A percentile compares a stretch with the other conserved stretches of the same genome.
These are phyloP conservation scores for Lacanobia wlatinum DNA, from an alignment of 2,888 invertebrate species.

Conservation along the genomic window DNA sequence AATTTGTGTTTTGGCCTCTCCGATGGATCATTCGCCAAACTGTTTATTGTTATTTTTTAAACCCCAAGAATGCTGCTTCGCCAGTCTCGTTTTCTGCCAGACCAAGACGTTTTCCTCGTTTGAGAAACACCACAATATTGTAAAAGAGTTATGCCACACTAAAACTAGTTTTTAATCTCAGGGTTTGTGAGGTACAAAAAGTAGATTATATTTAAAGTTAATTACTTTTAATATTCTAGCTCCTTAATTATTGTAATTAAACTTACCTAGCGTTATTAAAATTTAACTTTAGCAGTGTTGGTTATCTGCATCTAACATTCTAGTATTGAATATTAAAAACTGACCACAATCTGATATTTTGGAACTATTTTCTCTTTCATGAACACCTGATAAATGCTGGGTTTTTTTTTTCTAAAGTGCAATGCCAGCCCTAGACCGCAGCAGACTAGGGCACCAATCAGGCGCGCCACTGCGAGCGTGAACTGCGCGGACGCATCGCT, in stretches of 20 bases:
- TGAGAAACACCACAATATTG: not conserved
- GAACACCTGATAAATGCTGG: not conserved
- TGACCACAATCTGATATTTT: constrained; percentile 1
- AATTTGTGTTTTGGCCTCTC: not conserved
- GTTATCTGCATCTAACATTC: not conserved
- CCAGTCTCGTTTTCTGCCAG: constrained; percentile 9
- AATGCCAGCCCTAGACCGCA: constrained; percentile 67
- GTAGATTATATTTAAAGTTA: constrained; percentile 13
- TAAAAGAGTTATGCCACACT: not conserved
- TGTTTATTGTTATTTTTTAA: constrained; percentile 6
- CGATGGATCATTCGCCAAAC: not conserved
- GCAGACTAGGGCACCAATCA: constrained; percentile 77
- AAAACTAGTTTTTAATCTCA: constrained; percentile 45
- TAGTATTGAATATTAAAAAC: not conserved
- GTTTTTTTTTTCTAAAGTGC: not conserved
- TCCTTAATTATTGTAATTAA: constrained; percentile 25
- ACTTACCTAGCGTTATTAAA: constrained; percentile 16
- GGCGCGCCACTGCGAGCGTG: constrained; percentile 70
- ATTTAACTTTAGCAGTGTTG: not conserved
- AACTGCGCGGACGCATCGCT: constrained; percentile 79
- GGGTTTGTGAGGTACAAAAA: constrained; percentile 28
- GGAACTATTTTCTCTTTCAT: not conserved
- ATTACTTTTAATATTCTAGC: constrained; percentile 21
- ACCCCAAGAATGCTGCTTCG: not conserved
- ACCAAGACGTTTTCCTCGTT: constrained; percentile 43